Evolutionary conservation across 2,888 invertebrate genomes (phyloP).

Genomic region (Ennomos fuscantarius): DNA sequence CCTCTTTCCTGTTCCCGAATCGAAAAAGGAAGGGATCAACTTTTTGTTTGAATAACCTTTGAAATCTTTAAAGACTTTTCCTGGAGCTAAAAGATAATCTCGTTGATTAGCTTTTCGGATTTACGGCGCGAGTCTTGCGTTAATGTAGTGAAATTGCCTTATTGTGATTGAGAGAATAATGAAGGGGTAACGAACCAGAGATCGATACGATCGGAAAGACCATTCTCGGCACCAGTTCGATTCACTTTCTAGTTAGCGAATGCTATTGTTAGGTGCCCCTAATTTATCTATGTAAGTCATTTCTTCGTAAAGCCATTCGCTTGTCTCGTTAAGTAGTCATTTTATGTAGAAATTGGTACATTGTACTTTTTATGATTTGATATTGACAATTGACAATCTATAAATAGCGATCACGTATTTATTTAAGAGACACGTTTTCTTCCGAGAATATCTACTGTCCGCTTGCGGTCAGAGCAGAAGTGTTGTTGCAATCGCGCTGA

Average conservation of each 20-base stretch:
- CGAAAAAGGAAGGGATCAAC: constrained; percentile 38
- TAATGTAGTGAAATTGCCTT: constrained; percentile 56
- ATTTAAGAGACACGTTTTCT: constrained; percentile 46
- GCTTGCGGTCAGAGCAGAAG: constrained; percentile 43
- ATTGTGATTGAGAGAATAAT: constrained; percentile 75
- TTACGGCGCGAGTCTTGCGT: constrained; percentile 40
- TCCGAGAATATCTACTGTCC: constrained; percentile 48
- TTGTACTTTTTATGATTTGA: constrained; percentile 23
- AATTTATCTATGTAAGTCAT: constrained; percentile 74
- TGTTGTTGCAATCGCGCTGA: constrained; percentile 63
- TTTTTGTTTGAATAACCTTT: constrained; percentile 44
- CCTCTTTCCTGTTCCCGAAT: constrained; percentile 51
- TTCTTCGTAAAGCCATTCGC: constrained; percentile 53
- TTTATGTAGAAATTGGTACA: constrained; percentile 22
- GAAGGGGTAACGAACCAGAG: constrained; percentile 70
- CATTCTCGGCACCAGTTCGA: constrained; percentile 67
- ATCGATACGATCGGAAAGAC: constrained; percentile 76
- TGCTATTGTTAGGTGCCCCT: constrained; percentile 72
- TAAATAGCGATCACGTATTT: constrained; percentile 40
- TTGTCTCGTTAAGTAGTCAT: constrained; percentile 36
- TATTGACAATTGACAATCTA: constrained; percentile 30
- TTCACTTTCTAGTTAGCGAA: constrained; percentile 78
- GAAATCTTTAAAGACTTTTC: constrained; percentile 30
- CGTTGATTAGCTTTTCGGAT: constrained; percentile 40
- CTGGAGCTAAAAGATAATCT: constrained; percentile 37